phyloP scores from a whole-genome alignment of 2,113 vertebrate genomes.

The Paracanthobrama guichenoti region DNA sequence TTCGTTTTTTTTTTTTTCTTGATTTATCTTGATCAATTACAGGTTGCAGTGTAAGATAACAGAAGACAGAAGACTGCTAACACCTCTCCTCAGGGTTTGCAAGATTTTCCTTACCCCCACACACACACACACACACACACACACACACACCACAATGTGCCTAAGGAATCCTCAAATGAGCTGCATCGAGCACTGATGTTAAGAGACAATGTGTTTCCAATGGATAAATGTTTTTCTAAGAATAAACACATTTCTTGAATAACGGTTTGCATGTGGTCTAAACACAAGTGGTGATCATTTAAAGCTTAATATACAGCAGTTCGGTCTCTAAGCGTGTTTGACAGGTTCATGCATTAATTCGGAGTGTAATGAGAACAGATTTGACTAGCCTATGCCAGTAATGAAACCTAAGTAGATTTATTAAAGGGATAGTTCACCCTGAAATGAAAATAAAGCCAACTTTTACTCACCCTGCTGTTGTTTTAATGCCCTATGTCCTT shows the following conservation, averaged over 20 bases:
- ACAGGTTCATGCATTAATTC: not conserved
- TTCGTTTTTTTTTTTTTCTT: not conserved
- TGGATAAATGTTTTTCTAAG: no score
- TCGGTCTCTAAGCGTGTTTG: not conserved
- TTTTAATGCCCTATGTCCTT: no score
- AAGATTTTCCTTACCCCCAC: conserved; percentile 1
- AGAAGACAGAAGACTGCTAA: conserved; percentile 22
- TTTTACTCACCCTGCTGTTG: no score
- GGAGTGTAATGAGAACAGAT: not conserved
- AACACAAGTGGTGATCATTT: not conserved
- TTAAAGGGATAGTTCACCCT: no score
- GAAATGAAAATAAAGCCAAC: no score
- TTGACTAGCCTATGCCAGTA: not conserved
- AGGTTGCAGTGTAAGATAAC: not conserved
- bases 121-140: not conserved
- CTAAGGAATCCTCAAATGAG: no score
- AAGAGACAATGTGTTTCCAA: no score
- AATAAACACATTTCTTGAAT: not conserved
- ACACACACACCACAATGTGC: no score
- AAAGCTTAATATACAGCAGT: not conserved
- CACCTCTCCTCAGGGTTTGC: conserved; percentile 5
- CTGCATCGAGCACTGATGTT: no score
- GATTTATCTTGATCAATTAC: conserved; percentile 30
- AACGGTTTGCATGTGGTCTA: not conserved
- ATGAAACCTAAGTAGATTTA: not conserved